phyloP scores from a whole-genome alignment of 2,113 vertebrate genomes.

The Serilophus lunatus region DNA sequence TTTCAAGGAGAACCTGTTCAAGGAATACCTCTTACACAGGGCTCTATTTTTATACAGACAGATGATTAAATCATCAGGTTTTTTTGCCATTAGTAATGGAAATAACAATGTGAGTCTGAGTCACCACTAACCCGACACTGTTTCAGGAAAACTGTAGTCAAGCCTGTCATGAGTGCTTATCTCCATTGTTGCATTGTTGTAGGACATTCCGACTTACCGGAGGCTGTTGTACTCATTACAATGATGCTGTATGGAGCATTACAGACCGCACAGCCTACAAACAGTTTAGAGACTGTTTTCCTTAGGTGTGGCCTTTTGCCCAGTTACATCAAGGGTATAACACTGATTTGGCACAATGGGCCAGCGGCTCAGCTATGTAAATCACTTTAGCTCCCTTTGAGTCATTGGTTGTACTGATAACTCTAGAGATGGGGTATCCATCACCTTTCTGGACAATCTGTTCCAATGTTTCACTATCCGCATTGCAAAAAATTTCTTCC shows the following conservation, averaged over 20 bases:
- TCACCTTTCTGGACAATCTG: background rate
- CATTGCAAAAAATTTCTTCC: background rate
- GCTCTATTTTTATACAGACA: background rate
- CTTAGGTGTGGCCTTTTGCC: background rate
- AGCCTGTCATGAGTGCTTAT: background rate
- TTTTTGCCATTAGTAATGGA: background rate
- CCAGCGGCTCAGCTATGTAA: background rate
- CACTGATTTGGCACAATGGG: background rate
- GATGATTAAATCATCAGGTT: background rate
- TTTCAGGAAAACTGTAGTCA: background rate
- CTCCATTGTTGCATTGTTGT: background rate
- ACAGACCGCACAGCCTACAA: background rate
- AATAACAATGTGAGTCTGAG: background rate
- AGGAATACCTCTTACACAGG: background rate
- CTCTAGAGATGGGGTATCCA: background rate
- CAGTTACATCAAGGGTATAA: background rate
- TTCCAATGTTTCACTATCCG: background rate
- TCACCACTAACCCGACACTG: background rate
- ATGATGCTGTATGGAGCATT: background rate
- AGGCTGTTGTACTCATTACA: background rate
- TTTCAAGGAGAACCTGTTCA: background rate
- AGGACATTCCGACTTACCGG: background rate
- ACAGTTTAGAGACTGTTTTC: background rate
- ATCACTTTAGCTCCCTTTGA: background rate
- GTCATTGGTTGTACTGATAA: background rate